A percentile compares a stretch with the other conserved stretches of the same genome.
Evolutionary conservation across 2,888 invertebrate genomes (phyloP).

Genomic region (Pollenia griseotomentosa): DNA sequence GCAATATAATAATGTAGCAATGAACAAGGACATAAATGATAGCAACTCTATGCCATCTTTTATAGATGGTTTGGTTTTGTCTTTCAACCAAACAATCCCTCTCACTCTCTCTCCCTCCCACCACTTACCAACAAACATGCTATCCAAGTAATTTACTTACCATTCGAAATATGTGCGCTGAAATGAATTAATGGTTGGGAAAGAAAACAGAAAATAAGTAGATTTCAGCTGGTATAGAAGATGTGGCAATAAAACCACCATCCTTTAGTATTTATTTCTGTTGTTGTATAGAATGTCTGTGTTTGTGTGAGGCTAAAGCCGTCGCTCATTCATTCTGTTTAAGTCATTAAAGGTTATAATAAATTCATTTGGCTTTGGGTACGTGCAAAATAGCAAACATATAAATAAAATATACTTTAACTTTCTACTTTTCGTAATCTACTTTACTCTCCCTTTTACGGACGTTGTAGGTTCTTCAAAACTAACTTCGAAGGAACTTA

Average conservation of each 20-base stretch:
- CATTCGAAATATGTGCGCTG: constrained; percentile 36
- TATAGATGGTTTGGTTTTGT: constrained; percentile 45
- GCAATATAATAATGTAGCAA: constrained; percentile 37
- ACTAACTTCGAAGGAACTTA: neutral
- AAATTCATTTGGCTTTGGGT: constrained; percentile 80
- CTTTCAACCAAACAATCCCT: constrained; percentile 2
- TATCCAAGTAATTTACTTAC: neutral
- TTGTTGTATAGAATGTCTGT: neutral
- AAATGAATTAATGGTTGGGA: constrained; percentile 40
- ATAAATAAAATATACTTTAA: constrained; percentile 62
- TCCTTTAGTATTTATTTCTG: neutral
- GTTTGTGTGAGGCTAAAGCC: neutral
- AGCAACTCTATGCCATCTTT: constrained; percentile 50
- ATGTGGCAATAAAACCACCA: constrained; percentile 9
- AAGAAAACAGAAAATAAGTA: constrained; percentile 11
- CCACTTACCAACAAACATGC: neutral
- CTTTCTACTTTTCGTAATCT: constrained; percentile 33
- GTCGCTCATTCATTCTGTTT: constrained; percentile 73
- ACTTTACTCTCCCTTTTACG: neutral
- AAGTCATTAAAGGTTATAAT: constrained; percentile 82
- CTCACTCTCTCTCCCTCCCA: neutral
- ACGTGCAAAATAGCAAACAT: constrained; percentile 71
- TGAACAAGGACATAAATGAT: constrained; percentile 44
- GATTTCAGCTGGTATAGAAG: constrained; percentile 32
- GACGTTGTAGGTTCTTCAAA: neutral